Conservation (phyloP, 2,113 vertebrate genomes). For the Hoplias malabaricus region DNA sequence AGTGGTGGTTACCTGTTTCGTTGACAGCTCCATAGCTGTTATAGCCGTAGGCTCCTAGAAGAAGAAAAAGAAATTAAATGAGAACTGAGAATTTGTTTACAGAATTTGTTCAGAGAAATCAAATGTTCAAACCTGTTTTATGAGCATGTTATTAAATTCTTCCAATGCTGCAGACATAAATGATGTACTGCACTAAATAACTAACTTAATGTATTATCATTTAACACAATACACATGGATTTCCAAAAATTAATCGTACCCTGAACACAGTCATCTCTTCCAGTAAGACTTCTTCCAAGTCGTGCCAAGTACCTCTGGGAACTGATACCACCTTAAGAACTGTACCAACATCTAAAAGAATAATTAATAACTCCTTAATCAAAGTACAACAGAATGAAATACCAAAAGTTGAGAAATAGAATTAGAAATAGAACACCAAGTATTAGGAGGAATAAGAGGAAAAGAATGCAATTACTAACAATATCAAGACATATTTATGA, state of each 20-base stretch:
- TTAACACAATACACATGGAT: neutral
- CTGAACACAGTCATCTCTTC: slow-evolving; percentile 97
- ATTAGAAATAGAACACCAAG: neutral
- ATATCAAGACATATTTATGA: neutral
- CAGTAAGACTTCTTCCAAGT: slow-evolving; percentile 95
- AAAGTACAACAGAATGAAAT: neutral
- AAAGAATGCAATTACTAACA: neutral
- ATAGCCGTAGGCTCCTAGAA: slow-evolving; percentile 88
- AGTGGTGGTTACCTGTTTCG: slow-evolving; percentile 84
- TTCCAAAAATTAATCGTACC: slow-evolving; percentile 68
- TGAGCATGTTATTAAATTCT: neutral
- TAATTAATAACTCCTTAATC: neutral
- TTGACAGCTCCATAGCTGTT: slow-evolving; percentile 94
- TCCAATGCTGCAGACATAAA: neutral
- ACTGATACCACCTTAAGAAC: slow-evolving; percentile 96
- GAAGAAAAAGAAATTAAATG: slow-evolving; percentile 20
- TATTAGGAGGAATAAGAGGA: neutral
- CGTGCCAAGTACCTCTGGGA: slow-evolving; percentile 96
- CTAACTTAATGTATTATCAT: neutral
- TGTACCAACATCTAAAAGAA: slow-evolving; percentile 83
- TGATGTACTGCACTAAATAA: neutral
- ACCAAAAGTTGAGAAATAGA: neutral
- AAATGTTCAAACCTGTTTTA: neutral
- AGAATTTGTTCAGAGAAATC: neutral
- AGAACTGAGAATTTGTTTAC: neutral